Evolutionary conservation across 2,888 invertebrate species (phyloP), one percentile per base, ranked within the genome.

Genomic region (Macrophya alboannulata): DNA sequence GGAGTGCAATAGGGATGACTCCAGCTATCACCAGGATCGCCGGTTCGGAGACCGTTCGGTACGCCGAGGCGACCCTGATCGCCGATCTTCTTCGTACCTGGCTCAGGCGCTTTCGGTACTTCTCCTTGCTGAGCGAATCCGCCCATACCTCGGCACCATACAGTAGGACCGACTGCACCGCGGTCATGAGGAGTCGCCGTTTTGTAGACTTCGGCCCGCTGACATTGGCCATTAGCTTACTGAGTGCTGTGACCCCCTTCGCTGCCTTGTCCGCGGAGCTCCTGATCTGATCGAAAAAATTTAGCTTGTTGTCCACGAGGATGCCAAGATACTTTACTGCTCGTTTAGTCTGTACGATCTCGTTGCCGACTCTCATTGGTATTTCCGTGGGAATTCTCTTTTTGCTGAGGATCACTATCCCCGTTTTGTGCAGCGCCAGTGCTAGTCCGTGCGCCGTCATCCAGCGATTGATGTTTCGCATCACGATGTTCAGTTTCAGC

Each of bases 191-290:
- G 15, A 89, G 85, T 55, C 43, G 68, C 43, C 87, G 87, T 51
- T 81, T 87, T 37, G 85, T 85, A 10, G 76, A 21, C 15, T 21
- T 55, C 15, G 87, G 87, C 1, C 89, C 88, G 37, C 87, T 86
- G 21, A 87, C 65, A 37, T 90, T 89, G 0, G 88, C 86, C 89
- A 89, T 88, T 2, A 89, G 85, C 45, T 88, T 62, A 12, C 86
- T 45, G 37, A 88, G 82, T 8, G n/a, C 40, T 8, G 86, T 51
- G 17, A 51, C 43, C 21, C 86, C 87, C 62, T 21, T 79, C 4
- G 86, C 84, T 0, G 87, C 87, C 45, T 87, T 88, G 10, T 21
- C 55, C 37, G 68, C 55, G 0, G 83, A 71, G 6, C 76, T 17
- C 45, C 68, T 74, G 12, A 85, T 85, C 9, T 87, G 85, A 25